Conservation (phyloP, 2,113 vertebrate genomes). For the Pandion haliaetus region DNA sequence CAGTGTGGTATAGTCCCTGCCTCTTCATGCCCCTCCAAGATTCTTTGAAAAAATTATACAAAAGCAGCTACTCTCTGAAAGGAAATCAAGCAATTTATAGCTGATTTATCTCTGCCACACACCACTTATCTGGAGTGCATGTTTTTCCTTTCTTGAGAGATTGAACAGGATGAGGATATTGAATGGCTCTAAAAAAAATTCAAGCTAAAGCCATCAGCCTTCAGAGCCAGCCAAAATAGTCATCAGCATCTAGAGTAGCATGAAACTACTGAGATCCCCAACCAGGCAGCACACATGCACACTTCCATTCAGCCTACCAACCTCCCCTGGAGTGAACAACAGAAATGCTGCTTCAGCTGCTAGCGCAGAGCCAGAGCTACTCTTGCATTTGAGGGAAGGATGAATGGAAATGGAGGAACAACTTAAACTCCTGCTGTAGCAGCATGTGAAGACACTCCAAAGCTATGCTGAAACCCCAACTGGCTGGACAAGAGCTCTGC, state of each 20-base stretch:
- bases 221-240: not conserved
- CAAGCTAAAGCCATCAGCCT: not conserved
- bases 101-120: not conserved
- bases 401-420: not conserved
- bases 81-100: not conserved
- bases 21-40: not conserved
- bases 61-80: not conserved
- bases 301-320: not conserved
- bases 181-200: not conserved
- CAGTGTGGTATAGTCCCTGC: not conserved
- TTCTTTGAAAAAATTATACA: not conserved
- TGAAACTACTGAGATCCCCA: not conserved
- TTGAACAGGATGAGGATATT: not conserved
- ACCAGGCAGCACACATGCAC: not conserved
- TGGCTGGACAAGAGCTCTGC: not conserved
- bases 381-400: not conserved
- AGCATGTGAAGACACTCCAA: not conserved
- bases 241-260: not conserved
- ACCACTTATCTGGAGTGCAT: not conserved
- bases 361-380: not conserved
- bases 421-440: not conserved
- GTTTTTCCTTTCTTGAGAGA: not conserved
- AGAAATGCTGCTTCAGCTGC: not conserved
- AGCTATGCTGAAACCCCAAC: accelerated
- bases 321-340: not conserved